Base-by-base conservation (phyloP, 2,888 invertebrate species). In the Drosophila falleni region DNA sequence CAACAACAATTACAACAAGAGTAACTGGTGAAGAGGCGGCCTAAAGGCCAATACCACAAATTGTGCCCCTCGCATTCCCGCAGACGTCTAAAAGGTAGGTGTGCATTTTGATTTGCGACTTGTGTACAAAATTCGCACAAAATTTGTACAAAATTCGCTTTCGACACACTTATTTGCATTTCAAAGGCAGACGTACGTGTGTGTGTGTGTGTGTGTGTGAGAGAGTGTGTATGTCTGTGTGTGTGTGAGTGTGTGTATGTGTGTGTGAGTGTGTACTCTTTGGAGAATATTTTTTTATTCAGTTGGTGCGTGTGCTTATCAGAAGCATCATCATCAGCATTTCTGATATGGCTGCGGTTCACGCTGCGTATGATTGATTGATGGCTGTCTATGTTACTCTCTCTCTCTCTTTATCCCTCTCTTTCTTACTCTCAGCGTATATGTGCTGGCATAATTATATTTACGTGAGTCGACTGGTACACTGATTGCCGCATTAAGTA, bases 301-400 rank as follows among this genome's bases (percentile, higher is more conserved):
- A 60, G 31, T 54, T 35, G 86, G 58, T 55, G 56, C 56, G 39
- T 72, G 50, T 59, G 86, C 76, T 81, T 84, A 78, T 87, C 71
- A 49, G 73, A 55, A 51, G 61, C 80, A 66, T 62, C 51, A 66
- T 62, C 51, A 64, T 77, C 84, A 70, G 29, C 63, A 63, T 71
- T 75, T 80, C 51, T 75, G 66, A 61, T 72, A 72, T 65, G 69
- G 69, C 65, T 31, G 59, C 67, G 82, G 68, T 71, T 58, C 64
- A 71, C 83, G 60, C 67, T 62, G 85, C 86, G 82, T 85, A 85
- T 85, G 84, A 85, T 85, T 89, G 89, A 84, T 83, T 87, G 81
- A 71, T 82, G 80, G 31, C 65, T 63, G 75, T 70, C 55, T 55
- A 61, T 66, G 42, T 5, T 11, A 26, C 23, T 41, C 13, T 5